phyloP scores from a whole-genome alignment of 2,888 invertebrate genomes.

The Cantharis rustica region DNA sequence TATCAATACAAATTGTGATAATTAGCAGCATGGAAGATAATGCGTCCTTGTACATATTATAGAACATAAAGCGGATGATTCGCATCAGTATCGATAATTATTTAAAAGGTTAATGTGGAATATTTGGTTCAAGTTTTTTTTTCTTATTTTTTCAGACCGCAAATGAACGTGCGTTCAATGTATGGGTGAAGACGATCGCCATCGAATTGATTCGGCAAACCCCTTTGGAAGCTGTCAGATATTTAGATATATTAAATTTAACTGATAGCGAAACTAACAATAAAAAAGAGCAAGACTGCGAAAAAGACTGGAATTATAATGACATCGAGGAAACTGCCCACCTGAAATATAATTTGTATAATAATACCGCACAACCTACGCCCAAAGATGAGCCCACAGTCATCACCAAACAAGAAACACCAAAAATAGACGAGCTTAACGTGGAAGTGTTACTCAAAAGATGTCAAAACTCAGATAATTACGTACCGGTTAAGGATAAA shows the following conservation, averaged over 20 bases:
- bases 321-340: conserved; percentile 27
- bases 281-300: conserved; percentile 30
- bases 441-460: conserved; percentile 59
- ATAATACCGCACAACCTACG: conserved; percentile 5
- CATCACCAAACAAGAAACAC: neutral
- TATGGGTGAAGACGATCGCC: conserved; percentile 76
- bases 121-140: neutral
- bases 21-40: neutral
- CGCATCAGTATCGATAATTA: neutral
- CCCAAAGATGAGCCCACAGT: conserved; percentile 1
- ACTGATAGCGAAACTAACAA: conserved; percentile 53
- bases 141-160: conserved; percentile 67
- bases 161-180: conserved; percentile 70
- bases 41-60: neutral
- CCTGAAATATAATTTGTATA: conserved; percentile 14
- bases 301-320: conserved; percentile 49
- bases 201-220: conserved; percentile 77
- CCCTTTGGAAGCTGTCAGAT: conserved; percentile 72
- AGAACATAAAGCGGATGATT: neutral
- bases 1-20: neutral
- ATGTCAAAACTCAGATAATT: conserved; percentile 65
- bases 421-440: conserved; percentile 8
- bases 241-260: conserved; percentile 70
- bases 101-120: neutral
- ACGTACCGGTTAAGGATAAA: conserved; percentile 73